A percentile compares a stretch with the other conserved stretches of the same genome.
Conservation (phyloP, 2,797 vertebrate species). For the Luscinia luscinia region DNA sequence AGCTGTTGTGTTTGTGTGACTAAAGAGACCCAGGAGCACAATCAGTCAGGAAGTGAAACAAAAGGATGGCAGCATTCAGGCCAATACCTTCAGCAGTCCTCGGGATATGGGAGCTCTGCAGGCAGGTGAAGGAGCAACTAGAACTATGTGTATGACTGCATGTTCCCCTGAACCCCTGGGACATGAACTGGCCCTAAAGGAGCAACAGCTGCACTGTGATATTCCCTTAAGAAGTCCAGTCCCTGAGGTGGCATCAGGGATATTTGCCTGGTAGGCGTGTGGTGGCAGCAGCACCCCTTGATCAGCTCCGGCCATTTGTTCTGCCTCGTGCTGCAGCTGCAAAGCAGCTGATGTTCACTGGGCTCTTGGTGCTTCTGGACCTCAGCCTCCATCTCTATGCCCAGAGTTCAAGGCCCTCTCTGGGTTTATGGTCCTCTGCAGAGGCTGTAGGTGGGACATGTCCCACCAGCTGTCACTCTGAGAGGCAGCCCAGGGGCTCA, state of each 20-base stretch:
- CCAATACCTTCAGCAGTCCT: background rate
- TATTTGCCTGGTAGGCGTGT: background rate
- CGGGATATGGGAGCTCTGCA: background rate
- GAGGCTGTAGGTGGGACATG: background rate
- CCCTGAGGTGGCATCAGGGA: background rate
- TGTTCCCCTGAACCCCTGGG: background rate
- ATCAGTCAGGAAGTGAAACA: conserved; percentile 44
- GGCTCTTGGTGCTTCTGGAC: background rate
- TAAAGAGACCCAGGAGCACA: conserved; percentile 63
- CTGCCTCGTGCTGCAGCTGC: background rate
- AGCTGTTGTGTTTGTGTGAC: conserved; percentile 43
- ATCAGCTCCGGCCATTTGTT: background rate
- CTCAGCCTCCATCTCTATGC: background rate
- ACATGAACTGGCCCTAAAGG: background rate
- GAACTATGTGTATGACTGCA: background rate
- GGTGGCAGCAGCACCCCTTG: conserved; percentile 1
- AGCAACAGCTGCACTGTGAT: background rate
- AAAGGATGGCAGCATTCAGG: conserved; percentile 23
- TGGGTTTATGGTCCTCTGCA: background rate
- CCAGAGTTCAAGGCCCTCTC: background rate
- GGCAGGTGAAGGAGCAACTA: background rate
- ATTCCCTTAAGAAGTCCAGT: background rate
- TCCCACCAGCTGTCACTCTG: background rate
- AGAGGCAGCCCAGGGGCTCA: background rate
- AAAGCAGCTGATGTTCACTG: background rate